phyloP scores from a whole-genome alignment of 2,113 vertebrate genomes.

The Plestiodon gilberti region DNA sequence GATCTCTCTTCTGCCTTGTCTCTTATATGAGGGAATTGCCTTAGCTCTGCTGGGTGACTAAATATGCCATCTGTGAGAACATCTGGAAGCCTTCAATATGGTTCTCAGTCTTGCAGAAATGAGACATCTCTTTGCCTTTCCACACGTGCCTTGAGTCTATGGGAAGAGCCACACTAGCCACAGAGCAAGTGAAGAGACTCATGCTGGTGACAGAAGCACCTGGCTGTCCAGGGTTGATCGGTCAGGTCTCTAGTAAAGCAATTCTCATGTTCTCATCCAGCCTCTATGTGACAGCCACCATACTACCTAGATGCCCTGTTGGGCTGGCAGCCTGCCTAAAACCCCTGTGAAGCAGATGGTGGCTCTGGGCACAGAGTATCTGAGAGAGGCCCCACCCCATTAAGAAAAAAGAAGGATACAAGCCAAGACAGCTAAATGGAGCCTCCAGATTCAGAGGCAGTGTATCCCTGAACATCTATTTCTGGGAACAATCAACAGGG shows the following conservation, averaged over 20 bases:
- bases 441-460: neutral
- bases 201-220: neutral
- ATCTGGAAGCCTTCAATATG: neutral
- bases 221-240: neutral
- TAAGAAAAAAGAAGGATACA: neutral
- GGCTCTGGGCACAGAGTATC: neutral
- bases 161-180: neutral
- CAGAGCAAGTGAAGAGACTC: neutral
- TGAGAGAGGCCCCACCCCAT: accelerated
- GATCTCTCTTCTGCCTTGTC: no score
- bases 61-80: neutral
- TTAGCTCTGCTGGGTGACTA: neutral
- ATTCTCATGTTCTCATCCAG: neutral
- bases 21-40: neutral
- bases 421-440: neutral
- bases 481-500: neutral
- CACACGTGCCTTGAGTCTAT: neutral
- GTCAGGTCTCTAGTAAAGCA: neutral
- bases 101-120: no score
- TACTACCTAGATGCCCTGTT: neutral
- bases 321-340: neutral
- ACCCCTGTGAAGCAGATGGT: neutral
- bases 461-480: no score
- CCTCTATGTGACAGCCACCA: neutral
- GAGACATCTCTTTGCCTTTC: neutral